Evolutionary conservation across 2,113 vertebrate species (phyloP).

Genomic region (Pipra filicauda): DNA sequence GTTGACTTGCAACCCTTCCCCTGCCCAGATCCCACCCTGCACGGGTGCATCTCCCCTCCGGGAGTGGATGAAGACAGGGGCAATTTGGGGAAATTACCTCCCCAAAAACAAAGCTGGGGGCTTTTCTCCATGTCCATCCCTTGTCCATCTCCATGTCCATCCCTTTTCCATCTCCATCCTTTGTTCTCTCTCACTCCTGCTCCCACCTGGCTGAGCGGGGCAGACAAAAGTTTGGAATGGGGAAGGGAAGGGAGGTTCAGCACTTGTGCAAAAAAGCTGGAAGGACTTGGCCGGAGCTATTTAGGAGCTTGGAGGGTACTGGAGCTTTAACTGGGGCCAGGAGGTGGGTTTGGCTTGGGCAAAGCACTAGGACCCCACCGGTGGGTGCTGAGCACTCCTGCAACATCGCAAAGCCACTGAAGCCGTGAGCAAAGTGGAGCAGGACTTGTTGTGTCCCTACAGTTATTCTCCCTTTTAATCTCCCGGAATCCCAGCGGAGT

Average conservation of each 20-base stretch:
- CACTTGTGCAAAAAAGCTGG: not conserved
- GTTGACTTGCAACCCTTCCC: too few relatives aligned
- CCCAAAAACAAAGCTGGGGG: not conserved
- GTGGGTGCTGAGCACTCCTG: not conserved
- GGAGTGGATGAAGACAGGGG: rapidly evolving
- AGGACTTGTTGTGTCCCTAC: not conserved
- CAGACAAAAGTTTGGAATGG: not conserved
- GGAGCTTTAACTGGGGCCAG: not conserved
- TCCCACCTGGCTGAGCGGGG: not conserved
- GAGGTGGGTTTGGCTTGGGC: not conserved
- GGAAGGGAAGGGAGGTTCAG: not conserved
- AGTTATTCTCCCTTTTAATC: not conserved
- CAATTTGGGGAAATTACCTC: not conserved
- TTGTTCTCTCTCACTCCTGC: not conserved
- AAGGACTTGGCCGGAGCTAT: not conserved
- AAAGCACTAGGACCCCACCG: not conserved
- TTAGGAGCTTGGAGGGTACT: not conserved
- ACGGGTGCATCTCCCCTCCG: not conserved
- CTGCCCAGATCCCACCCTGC: not conserved
- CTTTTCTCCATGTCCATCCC: not conserved
- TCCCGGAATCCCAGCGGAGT: not conserved
- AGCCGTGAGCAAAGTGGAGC: not conserved
- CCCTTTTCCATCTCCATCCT: not conserved
- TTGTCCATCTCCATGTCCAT: not conserved
- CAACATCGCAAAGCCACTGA: rapidly evolving